phyloP scores from a whole-genome alignment of 2,113 vertebrate genomes.

The Macheiramphus alcinus region DNA sequence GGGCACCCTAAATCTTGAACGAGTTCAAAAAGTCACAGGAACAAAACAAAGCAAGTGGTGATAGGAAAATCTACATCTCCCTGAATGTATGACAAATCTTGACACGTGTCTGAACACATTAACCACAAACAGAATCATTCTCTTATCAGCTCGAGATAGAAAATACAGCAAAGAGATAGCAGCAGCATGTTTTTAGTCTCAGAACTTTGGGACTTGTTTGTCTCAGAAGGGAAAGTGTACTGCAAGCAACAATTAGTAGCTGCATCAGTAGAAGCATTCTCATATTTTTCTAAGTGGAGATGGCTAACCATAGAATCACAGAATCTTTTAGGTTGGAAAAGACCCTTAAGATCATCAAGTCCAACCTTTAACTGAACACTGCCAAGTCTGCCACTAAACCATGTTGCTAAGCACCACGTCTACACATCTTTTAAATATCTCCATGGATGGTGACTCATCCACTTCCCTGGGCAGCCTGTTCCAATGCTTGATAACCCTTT shows the following conservation, averaged over 20 bases:
- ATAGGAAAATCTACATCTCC: slow-evolving; percentile 19
- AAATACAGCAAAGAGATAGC: neutral
- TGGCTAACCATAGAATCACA: neutral
- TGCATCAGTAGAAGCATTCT: neutral
- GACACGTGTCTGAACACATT: neutral
- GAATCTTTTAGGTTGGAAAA: neutral
- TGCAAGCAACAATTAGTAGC: neutral
- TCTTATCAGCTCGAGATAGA: neutral
- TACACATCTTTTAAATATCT: neutral
- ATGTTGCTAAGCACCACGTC: neutral
- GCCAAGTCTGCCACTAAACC: neutral
- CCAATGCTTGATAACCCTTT: neutral
- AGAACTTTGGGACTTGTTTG: neutral
- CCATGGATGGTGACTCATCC: neutral
- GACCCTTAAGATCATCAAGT: neutral
- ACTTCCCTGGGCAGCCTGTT: neutral
- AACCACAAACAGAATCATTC: slow-evolving; percentile 31
- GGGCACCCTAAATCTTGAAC: neutral
- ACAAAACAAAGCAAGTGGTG: neutral
- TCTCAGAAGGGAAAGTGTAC: neutral
- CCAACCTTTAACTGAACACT: neutral
- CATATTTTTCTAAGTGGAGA: neutral
- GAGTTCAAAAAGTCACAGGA: neutral
- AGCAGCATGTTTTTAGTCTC: neutral
- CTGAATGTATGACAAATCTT: neutral